Conservation (phyloP, 2,888 invertebrate species). For the Drosophila aldrichi region DNA sequence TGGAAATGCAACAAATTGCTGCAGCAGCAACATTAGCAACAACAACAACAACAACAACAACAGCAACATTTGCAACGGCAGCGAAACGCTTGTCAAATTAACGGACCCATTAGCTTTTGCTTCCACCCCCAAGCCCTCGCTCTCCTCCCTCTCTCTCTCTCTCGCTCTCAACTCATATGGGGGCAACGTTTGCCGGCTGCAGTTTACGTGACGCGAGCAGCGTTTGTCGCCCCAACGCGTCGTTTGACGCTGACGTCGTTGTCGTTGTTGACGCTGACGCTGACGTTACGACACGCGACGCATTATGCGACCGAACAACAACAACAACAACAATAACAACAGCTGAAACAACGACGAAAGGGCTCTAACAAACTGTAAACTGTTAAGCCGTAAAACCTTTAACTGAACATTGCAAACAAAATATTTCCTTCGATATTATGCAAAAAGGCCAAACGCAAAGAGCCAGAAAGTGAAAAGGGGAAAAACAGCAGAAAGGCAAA, state of each 20-base stretch:
- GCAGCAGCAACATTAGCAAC: background rate
- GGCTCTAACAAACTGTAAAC: constrained; percentile 47
- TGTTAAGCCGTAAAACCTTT: constrained; percentile 59
- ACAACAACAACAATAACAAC: constrained; percentile 22
- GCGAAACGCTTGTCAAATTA: constrained; percentile 37
- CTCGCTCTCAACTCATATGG: background rate
- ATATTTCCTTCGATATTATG: constrained; percentile 64
- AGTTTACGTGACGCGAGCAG: constrained; percentile 62
- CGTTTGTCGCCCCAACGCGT: constrained; percentile 25
- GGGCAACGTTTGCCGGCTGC: constrained; percentile 46
- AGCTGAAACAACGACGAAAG: constrained; percentile 13
- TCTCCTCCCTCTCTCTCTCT: background rate
- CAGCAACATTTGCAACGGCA: constrained; percentile 20
- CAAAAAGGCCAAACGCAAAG: constrained; percentile 38
- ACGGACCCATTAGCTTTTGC: constrained; percentile 11
- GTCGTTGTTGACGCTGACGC: constrained; percentile 12
- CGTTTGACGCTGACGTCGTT: constrained; percentile 9
- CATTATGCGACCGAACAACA: constrained; percentile 62
- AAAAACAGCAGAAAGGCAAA: background rate
- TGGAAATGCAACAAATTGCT: constrained; percentile 39
- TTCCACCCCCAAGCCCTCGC: background rate
- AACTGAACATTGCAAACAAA: constrained; percentile 47
- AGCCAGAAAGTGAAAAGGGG: constrained; percentile 4
- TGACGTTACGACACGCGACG: constrained; percentile 73
- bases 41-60: background rate